phyloP scores from a whole-genome alignment of 2,888 invertebrate genomes.

The Drosophila neotestacea region DNA sequence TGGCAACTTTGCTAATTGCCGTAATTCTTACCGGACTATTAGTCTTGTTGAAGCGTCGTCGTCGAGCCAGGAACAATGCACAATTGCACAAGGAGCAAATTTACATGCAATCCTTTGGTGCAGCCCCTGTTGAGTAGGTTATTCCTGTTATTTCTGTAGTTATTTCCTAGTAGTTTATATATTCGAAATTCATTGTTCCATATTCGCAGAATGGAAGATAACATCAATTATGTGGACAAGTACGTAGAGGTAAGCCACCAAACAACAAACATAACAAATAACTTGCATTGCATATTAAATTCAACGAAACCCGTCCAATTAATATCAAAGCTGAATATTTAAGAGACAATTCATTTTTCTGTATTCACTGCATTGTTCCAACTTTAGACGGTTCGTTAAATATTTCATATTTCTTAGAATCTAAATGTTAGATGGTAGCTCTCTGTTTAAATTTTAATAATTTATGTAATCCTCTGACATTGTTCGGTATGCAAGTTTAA shows the following conservation, averaged over 20 bases:
- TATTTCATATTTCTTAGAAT: no score
- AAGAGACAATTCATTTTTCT: no score
- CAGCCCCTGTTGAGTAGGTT: slow-evolving; percentile 63
- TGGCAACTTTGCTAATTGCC: slow-evolving; percentile 56
- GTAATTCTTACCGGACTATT: slow-evolving; percentile 45
- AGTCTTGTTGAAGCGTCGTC: slow-evolving; percentile 46
- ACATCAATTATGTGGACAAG: slow-evolving; percentile 87
- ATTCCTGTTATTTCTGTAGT: no score
- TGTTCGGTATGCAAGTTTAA: no score
- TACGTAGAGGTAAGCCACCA: slow-evolving; percentile 86
- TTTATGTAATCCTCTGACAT: no score
- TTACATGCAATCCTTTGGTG: slow-evolving; percentile 62
- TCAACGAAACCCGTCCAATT: background rate
- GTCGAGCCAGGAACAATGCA: slow-evolving; percentile 49
- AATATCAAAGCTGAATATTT: no score
- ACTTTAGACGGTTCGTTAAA: no score
- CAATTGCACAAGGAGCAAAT: slow-evolving; percentile 63
- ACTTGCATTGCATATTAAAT: background rate
- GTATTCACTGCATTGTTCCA: no score
- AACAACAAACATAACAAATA: background rate
- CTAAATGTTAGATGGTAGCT: background rate
- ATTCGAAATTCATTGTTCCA: background rate
- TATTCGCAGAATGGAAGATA: slow-evolving; percentile 86
- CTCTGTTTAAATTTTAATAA: background rate
- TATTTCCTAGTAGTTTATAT: no score